A percentile compares a stretch with the other conserved stretches of the same genome.
Conservation (phyloP, 1,140 invertebrate genomes). For the Arion vulgaris region DNA sequence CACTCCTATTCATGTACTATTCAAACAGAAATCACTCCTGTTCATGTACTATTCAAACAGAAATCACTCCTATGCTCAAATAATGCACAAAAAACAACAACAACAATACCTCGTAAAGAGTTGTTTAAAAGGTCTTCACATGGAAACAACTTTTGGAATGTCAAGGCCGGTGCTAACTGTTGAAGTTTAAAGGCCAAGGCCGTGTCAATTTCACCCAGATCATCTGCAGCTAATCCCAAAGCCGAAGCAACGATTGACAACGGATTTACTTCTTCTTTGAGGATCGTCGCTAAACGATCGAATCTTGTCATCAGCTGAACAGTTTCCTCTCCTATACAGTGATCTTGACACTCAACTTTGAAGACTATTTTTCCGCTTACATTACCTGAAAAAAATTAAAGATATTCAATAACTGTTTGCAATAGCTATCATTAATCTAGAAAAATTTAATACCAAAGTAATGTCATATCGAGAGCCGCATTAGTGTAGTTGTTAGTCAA, state of each 20-base stretch:
- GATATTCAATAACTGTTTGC: too few species aligned
- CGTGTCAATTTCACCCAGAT: conserved; percentile 16
- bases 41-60: too few species aligned
- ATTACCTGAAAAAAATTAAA: conserved; percentile 7
- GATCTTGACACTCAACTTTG: neutral
- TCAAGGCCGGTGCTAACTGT: conserved; percentile 8
- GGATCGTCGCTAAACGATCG: neutral
- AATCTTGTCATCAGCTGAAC: neutral
- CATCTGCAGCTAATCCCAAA: neutral
- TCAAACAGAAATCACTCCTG: too few species aligned
- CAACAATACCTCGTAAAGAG: conserved; percentile 1
- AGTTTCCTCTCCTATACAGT: neutral
- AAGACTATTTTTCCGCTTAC: conserved; percentile 5
- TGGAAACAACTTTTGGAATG: conserved; percentile 14
- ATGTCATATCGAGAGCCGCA: too few species aligned
- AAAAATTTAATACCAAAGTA: too few species aligned
- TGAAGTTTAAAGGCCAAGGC: conserved; percentile 25
- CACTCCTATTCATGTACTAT: too few species aligned
- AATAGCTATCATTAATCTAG: too few species aligned
- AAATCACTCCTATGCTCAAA: too few species aligned
- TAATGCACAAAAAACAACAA: too few species aligned
- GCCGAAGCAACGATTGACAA: neutral
- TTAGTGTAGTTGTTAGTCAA: too few species aligned
- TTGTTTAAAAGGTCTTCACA: conserved; percentile 6
- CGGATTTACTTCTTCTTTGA: neutral